Conservation (phyloP, 1,140 invertebrate genomes). For the Zaprionus ornatus region DNA sequence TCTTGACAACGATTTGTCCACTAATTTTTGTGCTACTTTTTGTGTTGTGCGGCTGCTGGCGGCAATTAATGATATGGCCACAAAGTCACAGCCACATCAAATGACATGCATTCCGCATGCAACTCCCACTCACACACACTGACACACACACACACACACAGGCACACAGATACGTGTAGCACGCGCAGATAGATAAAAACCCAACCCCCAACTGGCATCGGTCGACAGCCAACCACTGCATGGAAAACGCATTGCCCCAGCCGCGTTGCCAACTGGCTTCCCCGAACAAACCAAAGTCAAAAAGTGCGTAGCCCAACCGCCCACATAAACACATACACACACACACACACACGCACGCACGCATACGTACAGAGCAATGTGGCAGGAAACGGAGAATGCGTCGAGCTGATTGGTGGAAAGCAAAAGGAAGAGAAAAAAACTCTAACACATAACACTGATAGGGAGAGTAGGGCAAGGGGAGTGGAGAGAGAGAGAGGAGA, state of each 20-base stretch:
- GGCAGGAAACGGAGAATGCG: constrained; percentile 70
- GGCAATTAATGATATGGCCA: constrained; percentile 82
- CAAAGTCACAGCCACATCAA: constrained; percentile 79
- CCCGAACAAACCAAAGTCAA: constrained; percentile 59
- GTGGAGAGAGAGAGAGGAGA: neutral
- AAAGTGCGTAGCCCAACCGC: constrained; percentile 73
- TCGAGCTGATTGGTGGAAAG: constrained; percentile 82
- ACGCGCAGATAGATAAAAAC: constrained; percentile 12
- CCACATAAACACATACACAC: constrained; percentile 50
- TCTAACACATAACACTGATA: constrained; percentile 68
- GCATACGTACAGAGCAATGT: constrained; percentile 23
- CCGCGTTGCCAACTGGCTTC: constrained; percentile 24
- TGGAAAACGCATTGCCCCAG: constrained; percentile 75
- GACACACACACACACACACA: constrained; percentile 2
- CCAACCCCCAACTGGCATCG: constrained; percentile 17
- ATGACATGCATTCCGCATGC: constrained; percentile 63
- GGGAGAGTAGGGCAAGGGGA: neutral
- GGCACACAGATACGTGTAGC: neutral
- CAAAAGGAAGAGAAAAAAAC: constrained; percentile 72
- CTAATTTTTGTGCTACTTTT: constrained; percentile 68
- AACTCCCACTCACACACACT: constrained; percentile 24
- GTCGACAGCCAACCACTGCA: constrained; percentile 74
- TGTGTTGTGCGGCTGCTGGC: constrained; percentile 55
- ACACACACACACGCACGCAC: constrained; percentile 28
- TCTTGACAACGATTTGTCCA: constrained; percentile 27